Conservation (phyloP, 53 echinoderm and acorn worm genomes). For the Glandiceps talaboti region DNA sequence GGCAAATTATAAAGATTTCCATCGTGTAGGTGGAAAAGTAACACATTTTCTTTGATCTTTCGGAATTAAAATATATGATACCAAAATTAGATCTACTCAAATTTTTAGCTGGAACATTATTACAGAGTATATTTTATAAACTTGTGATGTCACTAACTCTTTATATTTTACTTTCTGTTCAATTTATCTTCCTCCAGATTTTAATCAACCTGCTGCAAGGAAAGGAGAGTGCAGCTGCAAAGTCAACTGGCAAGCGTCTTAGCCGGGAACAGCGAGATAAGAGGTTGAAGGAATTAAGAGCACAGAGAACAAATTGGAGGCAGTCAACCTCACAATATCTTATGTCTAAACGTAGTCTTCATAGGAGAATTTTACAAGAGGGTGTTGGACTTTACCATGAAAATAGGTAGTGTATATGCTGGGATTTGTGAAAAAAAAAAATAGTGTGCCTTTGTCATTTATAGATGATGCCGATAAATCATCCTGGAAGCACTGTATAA, state of each 20-base stretch:
- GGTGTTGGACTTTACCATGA: constrained; percentile 78
- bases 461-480: too few relatives aligned
- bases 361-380: constrained; percentile 75
- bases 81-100: too few relatives aligned
- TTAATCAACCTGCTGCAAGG: constrained; percentile 78
- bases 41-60: too few relatives aligned
- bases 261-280: constrained; percentile 43
- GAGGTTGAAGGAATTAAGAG: constrained; percentile 52
- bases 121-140: neutral
- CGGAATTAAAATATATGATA: too few relatives aligned
- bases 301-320: constrained; percentile 65
- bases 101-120: too few relatives aligned
- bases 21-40: too few relatives aligned
- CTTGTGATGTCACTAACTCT: too few relatives aligned
- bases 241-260: constrained; percentile 45
- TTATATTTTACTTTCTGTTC: too few relatives aligned
- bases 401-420: constrained; percentile 44
- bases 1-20: too few relatives aligned
- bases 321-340: constrained; percentile 55
- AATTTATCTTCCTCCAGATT: constrained; percentile 32
- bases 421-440: too few relatives aligned
- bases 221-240: constrained; percentile 71
- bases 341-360: constrained; percentile 44
- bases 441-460: too few relatives aligned
- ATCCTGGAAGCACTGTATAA: too few relatives aligned